Base-by-base conservation (phyloP, 2,888 invertebrate species). In the Drosophila emarginata region DNA sequence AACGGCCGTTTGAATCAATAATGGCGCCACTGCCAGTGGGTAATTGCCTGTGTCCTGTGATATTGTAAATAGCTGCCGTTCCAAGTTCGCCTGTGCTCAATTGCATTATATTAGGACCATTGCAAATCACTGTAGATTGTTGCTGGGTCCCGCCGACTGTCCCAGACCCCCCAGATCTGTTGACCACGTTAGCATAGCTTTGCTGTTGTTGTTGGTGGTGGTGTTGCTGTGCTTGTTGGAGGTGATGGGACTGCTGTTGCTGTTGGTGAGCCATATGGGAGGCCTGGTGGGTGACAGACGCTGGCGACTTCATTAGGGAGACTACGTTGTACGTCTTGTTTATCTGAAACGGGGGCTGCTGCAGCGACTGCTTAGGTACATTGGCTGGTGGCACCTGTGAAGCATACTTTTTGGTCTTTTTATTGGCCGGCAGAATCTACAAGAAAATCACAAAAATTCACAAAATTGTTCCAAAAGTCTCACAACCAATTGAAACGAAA, bases 361-460 rank as follows among this genome's bases (percentile, higher is more conserved):
- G 67, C 32, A 67, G 77, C 58, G 15, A 70, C 45, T 79, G 72
- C 64, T 81, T 76, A 62, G n/a, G n/a, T n/a, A n/a, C n/a, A n/a
- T n/a, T n/a, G n/a, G 69, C 60, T 15, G 77, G 64, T 57, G 78
- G 76, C 64, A 77, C 68, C 73, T 81, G 76, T 67, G 81, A 77
- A 60, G 76, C 69, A 80, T 87, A 89, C 78, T 89, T 89, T 81
- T 89, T 87, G 72, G 73, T 78, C 74, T 89, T 89, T 87, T 89
- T 89, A 76, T 78, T 80, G 70, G 89, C 63, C 67, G 82, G 76
- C 77, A 89, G 80, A 71, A 89, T 89, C 89, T 89, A 89, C 78
- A 89, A 89, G 84, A 79, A 45, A 60, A 81, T 81, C 60, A 75
- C 74, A 87, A 84, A 70, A 74, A 63, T 60, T 37, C 67, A 65